These are phyloP conservation scores for Cherax quadricarinatus DNA, from an alignment of 1,140 invertebrate genomes.

Conservation along the genomic window DNA sequence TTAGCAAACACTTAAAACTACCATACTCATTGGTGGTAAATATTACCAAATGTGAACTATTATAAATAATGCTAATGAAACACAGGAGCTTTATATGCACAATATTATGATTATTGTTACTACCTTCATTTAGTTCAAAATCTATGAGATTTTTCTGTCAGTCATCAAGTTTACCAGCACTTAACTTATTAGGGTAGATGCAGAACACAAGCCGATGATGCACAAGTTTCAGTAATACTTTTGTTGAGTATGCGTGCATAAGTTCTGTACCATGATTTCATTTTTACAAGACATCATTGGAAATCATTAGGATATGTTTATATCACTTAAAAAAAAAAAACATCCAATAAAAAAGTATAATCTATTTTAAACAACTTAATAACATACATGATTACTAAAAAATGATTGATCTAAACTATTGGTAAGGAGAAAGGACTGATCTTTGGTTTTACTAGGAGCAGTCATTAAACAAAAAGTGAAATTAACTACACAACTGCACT, in stretches of 20 bases:
- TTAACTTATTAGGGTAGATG: background rate
- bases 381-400: background rate
- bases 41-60: background rate
- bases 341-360: background rate
- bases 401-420: background rate
- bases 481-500: conserved; percentile 19
- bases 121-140: background rate
- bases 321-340: background rate
- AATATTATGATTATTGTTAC: background rate
- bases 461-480: conserved; percentile 6
- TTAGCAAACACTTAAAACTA: background rate
- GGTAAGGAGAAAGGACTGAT: conserved; percentile 19
- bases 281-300: conserved; percentile 13
- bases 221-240: background rate
- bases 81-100: background rate
- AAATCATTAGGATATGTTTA: background rate
- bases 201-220: background rate
- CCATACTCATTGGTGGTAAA: too few relatives aligned
- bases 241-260: background rate
- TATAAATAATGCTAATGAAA: background rate
- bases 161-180: background rate
- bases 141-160: background rate
- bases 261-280: conserved; percentile 7
- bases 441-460: conserved; percentile 38
- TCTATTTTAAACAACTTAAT: background rate